Evolutionary conservation across 2,888 invertebrate species (phyloP), one percentile per base, ranked within the genome.

Genomic region (Eupsilia transversa): DNA sequence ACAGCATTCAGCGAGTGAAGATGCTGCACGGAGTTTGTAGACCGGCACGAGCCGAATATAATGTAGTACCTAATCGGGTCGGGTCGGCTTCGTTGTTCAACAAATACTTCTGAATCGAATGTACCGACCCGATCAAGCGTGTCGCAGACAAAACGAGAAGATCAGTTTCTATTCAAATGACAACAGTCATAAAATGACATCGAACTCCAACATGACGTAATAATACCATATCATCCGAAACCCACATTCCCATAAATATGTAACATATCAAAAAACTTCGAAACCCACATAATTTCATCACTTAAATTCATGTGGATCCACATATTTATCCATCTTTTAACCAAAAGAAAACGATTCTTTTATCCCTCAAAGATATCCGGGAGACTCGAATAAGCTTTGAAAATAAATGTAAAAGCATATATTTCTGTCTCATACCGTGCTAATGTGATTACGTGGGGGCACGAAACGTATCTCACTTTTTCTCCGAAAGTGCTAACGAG

Each of bases 401-500:
- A 85, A 87, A 89, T 87, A 85, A 87, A 86, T 88, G 88, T 84
- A 75, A 76, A 84, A 83, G 82, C 85, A 85, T 84, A 80, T 81
- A 83, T 86, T 77, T 84, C 79, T 84, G 84, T 85, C 88, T 85
- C 85, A 84, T 79, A 77, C 84, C 83, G 83, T 70, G 75, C 87
- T 89, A 90, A 92, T 90, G 88, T 89, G 89, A 91, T 92, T 91
- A 91, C 89, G 86, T 80, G 83, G 72, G 86, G 86, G 77, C 80
- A 85, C 83, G 86, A 76, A 81, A 81, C 83, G 83, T 86, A 86
- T 89, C 83, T 84, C 75, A 82, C 90, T 91, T 90, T 90, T 91
- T 88, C 85, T 81, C 86, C 85, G 78, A 89, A 91, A 88, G 90
- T 89, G 89, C 89, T 91, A 92, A 92, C 90, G 90, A 91, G 87